These are phyloP conservation scores for Trichogramma pretiosum DNA, from an alignment of 1,140 invertebrate genomes.

Conservation along the genomic window DNA sequence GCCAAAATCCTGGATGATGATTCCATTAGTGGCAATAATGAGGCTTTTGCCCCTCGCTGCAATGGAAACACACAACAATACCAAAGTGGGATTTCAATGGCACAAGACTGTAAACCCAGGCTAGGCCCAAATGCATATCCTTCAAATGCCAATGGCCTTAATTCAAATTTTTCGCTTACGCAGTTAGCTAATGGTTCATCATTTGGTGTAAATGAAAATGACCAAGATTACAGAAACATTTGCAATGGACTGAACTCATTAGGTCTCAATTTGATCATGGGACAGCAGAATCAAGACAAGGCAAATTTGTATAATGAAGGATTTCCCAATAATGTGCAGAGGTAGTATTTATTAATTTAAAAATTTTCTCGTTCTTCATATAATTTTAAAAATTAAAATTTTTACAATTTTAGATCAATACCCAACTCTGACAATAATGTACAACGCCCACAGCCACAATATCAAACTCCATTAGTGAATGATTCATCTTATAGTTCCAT, in stretches of 20 bases:
- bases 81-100: conserved; percentile 1
- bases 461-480: conserved; percentile 4
- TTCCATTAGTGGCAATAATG: conserved; percentile 41
- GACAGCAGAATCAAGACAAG: conserved; percentile 19
- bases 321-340: conserved; percentile 18
- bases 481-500: conserved; percentile 7
- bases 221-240: conserved; percentile 27
- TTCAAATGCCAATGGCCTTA: conserved; percentile 13
- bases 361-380: too few relatives aligned
- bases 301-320: conserved; percentile 25
- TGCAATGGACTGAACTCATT: conserved; percentile 27
- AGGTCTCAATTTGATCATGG: conserved; percentile 22
- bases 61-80: conserved; percentile 24
- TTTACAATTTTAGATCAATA: conserved; percentile 1
- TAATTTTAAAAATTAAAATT: too few relatives aligned
- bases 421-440: conserved; percentile 11
- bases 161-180: conserved; percentile 17
- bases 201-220: conserved; percentile 22
- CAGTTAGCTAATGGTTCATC: conserved; percentile 24
- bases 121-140: conserved; percentile 11
- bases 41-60: conserved; percentile 25
- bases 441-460: conserved; percentile 6
- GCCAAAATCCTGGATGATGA: conserved; percentile 56
- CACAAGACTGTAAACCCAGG: conserved; percentile 8
- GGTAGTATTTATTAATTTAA: conserved; percentile 11